Evolutionary conservation across 2,797 vertebrate genomes (phyloP).

Genomic region (Onychomys arenicola): DNA sequence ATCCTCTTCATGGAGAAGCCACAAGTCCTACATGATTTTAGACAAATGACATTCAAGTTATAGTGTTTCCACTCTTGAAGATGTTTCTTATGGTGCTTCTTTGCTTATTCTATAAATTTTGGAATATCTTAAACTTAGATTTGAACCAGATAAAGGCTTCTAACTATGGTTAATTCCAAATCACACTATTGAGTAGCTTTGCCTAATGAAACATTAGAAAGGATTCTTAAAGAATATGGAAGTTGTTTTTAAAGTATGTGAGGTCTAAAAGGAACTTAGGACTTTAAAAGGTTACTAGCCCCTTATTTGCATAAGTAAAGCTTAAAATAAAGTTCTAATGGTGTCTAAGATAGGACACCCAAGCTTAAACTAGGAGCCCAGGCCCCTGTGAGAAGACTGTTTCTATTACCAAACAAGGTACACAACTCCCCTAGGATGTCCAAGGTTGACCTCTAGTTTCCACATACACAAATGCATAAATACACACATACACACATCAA

Average conservation of each 20-base stretch:
- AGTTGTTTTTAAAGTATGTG: slow-evolving; percentile 43
- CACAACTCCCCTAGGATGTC: neutral
- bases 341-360: neutral
- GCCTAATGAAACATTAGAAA: slow-evolving; percentile 1
- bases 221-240: neutral
- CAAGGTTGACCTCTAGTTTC: neutral
- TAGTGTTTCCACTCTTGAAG: neutral
- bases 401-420: neutral
- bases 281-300: slow-evolving; percentile 6
- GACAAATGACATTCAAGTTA: neutral
- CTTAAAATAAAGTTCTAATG: neutral
- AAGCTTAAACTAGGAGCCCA: too few species aligned
- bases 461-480: neutral
- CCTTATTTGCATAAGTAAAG: slow-evolving; percentile 2
- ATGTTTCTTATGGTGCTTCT: neutral
- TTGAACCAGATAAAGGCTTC: neutral
- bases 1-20: neutral
- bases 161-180: slow-evolving; percentile 35
- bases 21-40: neutral
- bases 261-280: slow-evolving; percentile 10
- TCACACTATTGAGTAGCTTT: neutral
- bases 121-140: neutral
- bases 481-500: neutral
- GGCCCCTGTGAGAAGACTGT: neutral
- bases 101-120: slow-evolving; percentile 15